Percentiles rank a stretch among this genome's conserved stretches.
These are phyloP conservation scores for Leptosomus discolor DNA, from an alignment of 2,113 vertebrate genomes.

Conservation along the genomic window DNA sequence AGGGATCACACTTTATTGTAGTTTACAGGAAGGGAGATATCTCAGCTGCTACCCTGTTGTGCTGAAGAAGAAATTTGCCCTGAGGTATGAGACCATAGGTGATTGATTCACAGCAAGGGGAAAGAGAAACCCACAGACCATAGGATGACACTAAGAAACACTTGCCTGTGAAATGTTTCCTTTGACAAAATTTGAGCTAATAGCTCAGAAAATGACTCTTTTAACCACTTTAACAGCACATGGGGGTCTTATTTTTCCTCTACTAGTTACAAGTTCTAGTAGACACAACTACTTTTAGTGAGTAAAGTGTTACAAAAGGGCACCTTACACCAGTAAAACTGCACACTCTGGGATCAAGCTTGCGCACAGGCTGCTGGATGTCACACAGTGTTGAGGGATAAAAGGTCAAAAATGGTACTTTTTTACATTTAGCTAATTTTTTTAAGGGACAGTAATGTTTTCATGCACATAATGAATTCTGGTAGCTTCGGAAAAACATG, in stretches of 20 bases:
- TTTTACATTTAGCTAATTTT: not conserved
- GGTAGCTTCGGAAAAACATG: constrained; percentile 2
- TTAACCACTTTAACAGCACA: constrained; percentile 50
- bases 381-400: not conserved
- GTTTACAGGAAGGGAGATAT: not conserved
- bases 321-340: constrained; percentile 46
- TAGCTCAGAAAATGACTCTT: constrained; percentile 32
- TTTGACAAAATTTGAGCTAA: constrained; percentile 9
- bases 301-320: constrained; percentile 29
- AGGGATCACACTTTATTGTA: not conserved
- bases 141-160: not conserved
- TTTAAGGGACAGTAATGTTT: constrained; percentile 1
- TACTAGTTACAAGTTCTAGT: constrained; percentile 44
- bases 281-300: constrained; percentile 52
- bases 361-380: not conserved
- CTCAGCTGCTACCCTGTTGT: not conserved
- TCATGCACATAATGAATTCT: not conserved
- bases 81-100: not conserved
- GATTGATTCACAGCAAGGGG: not conserved
- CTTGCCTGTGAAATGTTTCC: not conserved
- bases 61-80: not conserved
- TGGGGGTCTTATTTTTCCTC: constrained; percentile 43
- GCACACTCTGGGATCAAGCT: constrained; percentile 7
- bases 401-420: constrained; percentile 55
- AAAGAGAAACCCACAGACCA: not conserved